Evolutionary conservation across 2,888 invertebrate genomes (phyloP).

Genomic region (Cactoblastis cactorum): DNA sequence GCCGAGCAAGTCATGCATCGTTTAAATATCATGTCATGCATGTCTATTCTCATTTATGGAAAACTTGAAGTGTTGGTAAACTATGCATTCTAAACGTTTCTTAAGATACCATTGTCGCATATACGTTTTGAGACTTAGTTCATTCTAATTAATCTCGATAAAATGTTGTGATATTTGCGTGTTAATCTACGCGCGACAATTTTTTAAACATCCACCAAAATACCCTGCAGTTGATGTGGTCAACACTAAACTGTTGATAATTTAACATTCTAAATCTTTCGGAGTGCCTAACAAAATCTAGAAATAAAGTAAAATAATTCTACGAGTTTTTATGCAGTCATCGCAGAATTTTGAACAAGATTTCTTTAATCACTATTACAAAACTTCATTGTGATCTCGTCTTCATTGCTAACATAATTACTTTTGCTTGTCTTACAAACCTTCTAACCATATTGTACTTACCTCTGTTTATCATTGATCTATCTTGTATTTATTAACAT

Average conservation of each 20-base stretch:
- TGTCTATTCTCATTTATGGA: constrained; percentile 3
- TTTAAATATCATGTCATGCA: no score
- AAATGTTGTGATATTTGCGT: no score
- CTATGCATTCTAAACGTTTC: constrained; percentile 23
- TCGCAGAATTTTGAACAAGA: constrained; percentile 6
- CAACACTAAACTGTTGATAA: no score
- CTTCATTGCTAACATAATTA: constrained; percentile 28
- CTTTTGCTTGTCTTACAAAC: constrained; percentile 29
- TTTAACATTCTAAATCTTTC: no score
- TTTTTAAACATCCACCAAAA: no score
- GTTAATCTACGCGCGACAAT: no score
- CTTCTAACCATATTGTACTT: constrained; percentile 22
- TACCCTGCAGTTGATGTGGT: no score
- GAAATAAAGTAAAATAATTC: no score
- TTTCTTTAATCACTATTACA: constrained; percentile 23
- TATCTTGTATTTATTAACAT: constrained; percentile 25
- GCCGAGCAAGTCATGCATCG: constrained; percentile 12
- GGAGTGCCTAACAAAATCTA: no score
- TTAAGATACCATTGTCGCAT: constrained; percentile 9
- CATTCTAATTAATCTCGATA: not conserved
- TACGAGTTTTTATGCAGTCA: no score
- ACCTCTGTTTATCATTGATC: constrained; percentile 23
- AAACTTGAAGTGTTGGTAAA: constrained; percentile 1
- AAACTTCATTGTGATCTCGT: not conserved
- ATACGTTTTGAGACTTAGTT: not conserved